phyloP scores from a whole-genome alignment of 2,113 vertebrate genomes.

The Corydoras sp. region DNA sequence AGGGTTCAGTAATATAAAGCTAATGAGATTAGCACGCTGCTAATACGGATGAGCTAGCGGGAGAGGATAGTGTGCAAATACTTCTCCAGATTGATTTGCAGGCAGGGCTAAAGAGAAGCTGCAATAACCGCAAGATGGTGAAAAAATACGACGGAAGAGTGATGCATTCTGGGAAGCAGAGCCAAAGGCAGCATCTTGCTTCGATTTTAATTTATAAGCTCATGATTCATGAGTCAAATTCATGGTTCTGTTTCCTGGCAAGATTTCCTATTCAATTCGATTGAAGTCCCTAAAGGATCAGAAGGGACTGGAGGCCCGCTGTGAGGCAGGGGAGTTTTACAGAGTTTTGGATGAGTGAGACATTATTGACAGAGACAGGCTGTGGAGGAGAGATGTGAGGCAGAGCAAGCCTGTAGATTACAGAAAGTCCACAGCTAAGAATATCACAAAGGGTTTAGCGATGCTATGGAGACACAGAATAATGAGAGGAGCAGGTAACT shows the following conservation, averaged over 20 bases:
- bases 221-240: not conserved
- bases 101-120: not conserved
- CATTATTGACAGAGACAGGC: not conserved
- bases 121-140: not conserved
- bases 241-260: not conserved
- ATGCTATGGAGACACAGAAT: too few species aligned
- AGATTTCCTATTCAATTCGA: not conserved
- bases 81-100: not conserved
- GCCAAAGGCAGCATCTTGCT: not conserved
- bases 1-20: conserved; percentile 36
- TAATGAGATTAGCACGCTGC: conserved; percentile 36
- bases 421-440: not conserved
- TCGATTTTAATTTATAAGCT: not conserved
- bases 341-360: conserved; percentile 1
- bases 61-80: not conserved
- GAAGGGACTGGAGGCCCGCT: not conserved
- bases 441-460: too few species aligned
- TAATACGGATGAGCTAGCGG: conserved; percentile 32
- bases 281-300: not conserved
- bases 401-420: not conserved
- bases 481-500: too few species aligned
- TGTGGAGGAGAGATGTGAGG: not conserved
- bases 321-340: not conserved
- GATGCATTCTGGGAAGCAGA: not conserved
- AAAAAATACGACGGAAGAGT: not conserved